These are phyloP conservation scores for Trissonchulus sp. DNA, from an alignment of 2,888 invertebrate species.

Conservation along the genomic window DNA sequence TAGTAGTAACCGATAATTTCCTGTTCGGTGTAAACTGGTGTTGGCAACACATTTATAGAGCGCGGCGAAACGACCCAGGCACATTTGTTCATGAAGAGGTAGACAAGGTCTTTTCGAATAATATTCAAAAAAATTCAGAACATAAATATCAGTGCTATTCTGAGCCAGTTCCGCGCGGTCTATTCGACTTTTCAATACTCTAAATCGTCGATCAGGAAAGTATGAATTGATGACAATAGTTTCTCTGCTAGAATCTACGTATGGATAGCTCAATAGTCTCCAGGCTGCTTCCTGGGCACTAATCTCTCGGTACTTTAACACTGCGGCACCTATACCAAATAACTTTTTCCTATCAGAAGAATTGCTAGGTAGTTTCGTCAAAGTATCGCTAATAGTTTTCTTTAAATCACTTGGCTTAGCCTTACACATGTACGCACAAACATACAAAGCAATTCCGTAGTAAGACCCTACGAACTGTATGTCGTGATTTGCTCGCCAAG, in stretches of 20 bases:
- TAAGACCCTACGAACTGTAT: neutral
- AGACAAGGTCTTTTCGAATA: neutral
- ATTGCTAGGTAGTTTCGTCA: neutral
- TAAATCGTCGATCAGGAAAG: neutral
- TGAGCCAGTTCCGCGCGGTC: neutral
- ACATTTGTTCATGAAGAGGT: neutral
- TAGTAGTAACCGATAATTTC: too few species aligned
- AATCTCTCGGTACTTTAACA: neutral
- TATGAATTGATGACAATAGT: neutral
- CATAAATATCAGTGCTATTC: neutral
- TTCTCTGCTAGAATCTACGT: neutral
- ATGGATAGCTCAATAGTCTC: neutral
- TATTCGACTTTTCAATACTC: neutral
- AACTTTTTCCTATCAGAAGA: neutral
- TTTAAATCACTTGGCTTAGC: neutral
- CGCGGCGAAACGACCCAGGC: constrained; percentile 8
- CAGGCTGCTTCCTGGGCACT: constrained; percentile 18
- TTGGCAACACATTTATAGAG: neutral
- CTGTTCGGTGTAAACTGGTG: too few species aligned
- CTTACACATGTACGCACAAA: constrained; percentile 16
- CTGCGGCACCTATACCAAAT: neutral
- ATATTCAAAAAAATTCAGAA: constrained; percentile 6
- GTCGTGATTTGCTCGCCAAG: constrained; percentile 16
- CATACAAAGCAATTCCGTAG: neutral
- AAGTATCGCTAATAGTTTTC: neutral